A percentile compares a stretch with the other conserved stretches of the same genome.
Conservation (phyloP, 2,113 vertebrate genomes). For the Leptobrachium leishanense region DNA sequence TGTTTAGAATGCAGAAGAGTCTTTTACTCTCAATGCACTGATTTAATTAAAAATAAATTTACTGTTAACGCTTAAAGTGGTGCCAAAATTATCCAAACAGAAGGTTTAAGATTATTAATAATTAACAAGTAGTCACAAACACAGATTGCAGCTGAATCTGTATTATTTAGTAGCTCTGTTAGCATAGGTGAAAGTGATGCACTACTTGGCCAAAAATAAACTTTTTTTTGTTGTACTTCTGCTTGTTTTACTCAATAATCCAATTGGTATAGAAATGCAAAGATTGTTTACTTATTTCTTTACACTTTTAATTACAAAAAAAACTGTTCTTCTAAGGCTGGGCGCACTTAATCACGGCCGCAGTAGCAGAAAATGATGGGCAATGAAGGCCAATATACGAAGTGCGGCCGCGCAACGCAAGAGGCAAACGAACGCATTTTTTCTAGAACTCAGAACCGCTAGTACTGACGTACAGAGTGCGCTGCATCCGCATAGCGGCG, state of each 20-base stretch:
- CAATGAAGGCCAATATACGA: too few species aligned
- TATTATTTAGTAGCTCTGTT: constrained; percentile 73
- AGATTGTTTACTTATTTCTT: neutral
- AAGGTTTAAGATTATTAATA: constrained; percentile 76
- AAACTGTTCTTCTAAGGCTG: neutral
- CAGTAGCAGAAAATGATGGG: too few species aligned
- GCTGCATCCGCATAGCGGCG: too few species aligned
- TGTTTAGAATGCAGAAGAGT: constrained; percentile 60
- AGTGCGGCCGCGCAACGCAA: too few species aligned
- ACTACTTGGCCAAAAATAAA: constrained; percentile 59
- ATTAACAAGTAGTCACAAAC: constrained; percentile 68
- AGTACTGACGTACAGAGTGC: too few species aligned
- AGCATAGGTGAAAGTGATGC: constrained; percentile 69
- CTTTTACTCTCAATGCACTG: constrained; percentile 68
- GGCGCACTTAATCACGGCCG: too few species aligned
- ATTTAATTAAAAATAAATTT: constrained; percentile 82
- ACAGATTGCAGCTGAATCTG: constrained; percentile 61
- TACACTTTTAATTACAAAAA: neutral
- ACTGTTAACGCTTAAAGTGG: constrained; percentile 71
- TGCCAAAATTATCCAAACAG: constrained; percentile 69
- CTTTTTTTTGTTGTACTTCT: neutral
- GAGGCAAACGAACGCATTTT: too few species aligned
- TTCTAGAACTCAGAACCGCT: too few species aligned
- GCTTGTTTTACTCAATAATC: too few species aligned
- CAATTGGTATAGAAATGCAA: neutral